Conservation (phyloP, 2,797 vertebrate species). For the Heterohyrax brucei region DNA sequence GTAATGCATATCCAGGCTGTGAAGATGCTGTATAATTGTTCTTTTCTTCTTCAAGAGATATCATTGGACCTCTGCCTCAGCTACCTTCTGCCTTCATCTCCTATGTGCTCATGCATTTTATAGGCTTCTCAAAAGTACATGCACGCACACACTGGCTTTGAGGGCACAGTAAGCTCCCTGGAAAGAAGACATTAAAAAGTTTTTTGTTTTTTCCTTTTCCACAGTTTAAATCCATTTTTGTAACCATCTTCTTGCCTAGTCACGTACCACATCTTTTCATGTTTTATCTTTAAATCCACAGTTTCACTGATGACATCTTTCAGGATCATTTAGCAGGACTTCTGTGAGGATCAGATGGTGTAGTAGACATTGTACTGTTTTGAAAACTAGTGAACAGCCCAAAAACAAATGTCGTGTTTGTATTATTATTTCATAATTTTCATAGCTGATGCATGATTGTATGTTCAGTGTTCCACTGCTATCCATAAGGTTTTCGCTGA, state of each 20-base stretch:
- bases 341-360: not conserved
- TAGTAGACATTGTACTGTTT: not conserved
- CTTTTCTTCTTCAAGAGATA: slow-evolving; percentile 54
- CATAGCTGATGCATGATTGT: not conserved
- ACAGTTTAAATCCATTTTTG: not conserved
- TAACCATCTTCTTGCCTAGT: not conserved
- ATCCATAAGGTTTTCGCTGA: not conserved
- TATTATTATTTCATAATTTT: not conserved
- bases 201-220: not conserved
- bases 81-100: not conserved
- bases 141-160: too few species aligned
- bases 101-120: slow-evolving; percentile 52
- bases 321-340: not conserved
- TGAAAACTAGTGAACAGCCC: not conserved
- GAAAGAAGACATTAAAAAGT: slow-evolving; percentile 19
- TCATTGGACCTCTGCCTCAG: not conserved
- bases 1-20: not conserved
- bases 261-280: not conserved
- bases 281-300: not conserved
- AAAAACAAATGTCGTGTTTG: not conserved
- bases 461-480: not conserved
- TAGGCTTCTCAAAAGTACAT: slow-evolving; percentile 24
- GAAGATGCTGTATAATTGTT: not conserved
- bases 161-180: not conserved
- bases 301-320: not conserved